phyloP scores from a whole-genome alignment of 2,797 vertebrate species.

The Tachyglossus aculeatus region DNA sequence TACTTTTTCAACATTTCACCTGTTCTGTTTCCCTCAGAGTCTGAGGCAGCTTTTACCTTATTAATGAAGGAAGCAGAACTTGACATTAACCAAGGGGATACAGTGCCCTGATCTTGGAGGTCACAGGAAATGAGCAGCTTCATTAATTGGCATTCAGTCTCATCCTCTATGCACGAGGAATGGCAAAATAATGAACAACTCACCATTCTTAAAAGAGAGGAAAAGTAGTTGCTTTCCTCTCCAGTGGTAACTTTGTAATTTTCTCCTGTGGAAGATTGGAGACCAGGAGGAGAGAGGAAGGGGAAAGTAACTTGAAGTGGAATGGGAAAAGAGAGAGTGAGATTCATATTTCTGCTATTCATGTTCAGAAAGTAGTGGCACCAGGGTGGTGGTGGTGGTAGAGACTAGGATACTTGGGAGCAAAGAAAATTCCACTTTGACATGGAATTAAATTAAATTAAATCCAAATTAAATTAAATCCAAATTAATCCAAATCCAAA shows the following conservation, averaged over 20 bases:
- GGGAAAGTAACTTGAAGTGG: neutral
- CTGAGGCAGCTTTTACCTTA: neutral
- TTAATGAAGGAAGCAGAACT: constrained; percentile 16
- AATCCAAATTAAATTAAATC: no score
- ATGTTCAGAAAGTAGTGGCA: neutral
- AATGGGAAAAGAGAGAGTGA: constrained; percentile 38
- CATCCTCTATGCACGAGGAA: neutral
- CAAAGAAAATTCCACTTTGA: constrained; percentile 19
- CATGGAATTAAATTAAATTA: no score
- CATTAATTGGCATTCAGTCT: constrained; percentile 4
- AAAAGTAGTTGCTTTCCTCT: neutral
- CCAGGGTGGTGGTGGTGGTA: neutral
- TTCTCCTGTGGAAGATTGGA: constrained; percentile 7
- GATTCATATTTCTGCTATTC: constrained; percentile 32
- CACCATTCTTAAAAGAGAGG: neutral
- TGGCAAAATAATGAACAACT: neutral
- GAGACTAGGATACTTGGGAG: constrained; percentile 9
- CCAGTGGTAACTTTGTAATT: no score
- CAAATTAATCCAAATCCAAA: no score
- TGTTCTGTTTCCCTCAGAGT: neutral
- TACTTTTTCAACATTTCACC: neutral
- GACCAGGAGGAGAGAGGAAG: constrained; percentile 13
- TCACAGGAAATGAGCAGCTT: neutral
- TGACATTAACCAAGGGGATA: neutral
- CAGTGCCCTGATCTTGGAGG: constrained; percentile 12